Percentiles rank a stretch among this genome's conserved stretches.
Conservation (phyloP, 2,113 vertebrate species). For the Phoxinus phoxinus region DNA sequence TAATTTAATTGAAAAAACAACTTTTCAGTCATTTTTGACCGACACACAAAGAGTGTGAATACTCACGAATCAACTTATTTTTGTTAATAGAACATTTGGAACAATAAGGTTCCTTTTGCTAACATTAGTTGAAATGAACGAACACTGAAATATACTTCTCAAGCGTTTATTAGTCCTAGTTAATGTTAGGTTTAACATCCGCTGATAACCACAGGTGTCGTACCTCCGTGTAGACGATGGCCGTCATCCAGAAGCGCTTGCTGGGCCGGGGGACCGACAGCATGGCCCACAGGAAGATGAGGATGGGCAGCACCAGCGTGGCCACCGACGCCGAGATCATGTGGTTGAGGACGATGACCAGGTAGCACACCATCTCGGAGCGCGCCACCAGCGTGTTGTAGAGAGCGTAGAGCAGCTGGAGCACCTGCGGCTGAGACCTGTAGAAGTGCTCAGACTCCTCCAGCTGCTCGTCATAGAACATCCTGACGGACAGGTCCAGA, state of each 20-base stretch:
- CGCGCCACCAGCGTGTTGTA: conserved; percentile 90
- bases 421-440: conserved; percentile 81
- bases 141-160: too few species aligned
- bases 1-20: too few species aligned
- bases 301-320: conserved; percentile 88
- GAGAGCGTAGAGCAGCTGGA: conserved; percentile 88
- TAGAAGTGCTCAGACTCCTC: conserved; percentile 90
- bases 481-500: conserved; percentile 74
- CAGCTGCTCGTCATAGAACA: conserved; percentile 86
- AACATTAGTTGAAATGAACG: too few species aligned
- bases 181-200: too few species aligned
- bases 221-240: conserved; percentile 95
- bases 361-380: conserved; percentile 92
- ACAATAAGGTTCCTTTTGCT: too few species aligned
- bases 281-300: conserved; percentile 95
- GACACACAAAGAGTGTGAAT: too few species aligned
- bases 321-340: conserved; percentile 92
- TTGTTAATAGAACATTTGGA: too few species aligned
- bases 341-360: conserved; percentile 94
- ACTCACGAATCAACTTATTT: too few species aligned
- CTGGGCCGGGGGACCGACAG: conserved; percentile 91
- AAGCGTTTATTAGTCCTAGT: too few species aligned
- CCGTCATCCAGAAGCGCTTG: conserved; percentile 96
- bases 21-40: too few species aligned
- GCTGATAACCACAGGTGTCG: too few species aligned